Evolutionary conservation across 2,113 vertebrate genomes (phyloP).

Genomic region (Macquaria ambigua): DNA sequence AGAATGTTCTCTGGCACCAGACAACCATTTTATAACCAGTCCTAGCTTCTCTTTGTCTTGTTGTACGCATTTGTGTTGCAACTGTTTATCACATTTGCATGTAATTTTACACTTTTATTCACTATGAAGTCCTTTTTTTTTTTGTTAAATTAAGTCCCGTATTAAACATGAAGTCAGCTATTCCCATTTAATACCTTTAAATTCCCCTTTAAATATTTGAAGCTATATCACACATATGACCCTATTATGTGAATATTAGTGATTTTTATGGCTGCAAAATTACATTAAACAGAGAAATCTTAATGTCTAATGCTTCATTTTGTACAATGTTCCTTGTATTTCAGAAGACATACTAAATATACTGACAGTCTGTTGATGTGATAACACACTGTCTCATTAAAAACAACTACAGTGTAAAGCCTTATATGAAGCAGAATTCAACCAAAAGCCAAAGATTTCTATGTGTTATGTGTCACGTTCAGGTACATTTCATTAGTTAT

Average conservation of each 20-base stretch:
- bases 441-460: not conserved
- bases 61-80: constrained; percentile 20
- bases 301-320: not conserved
- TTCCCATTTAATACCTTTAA: not conserved
- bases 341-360: not conserved
- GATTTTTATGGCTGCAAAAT: not conserved
- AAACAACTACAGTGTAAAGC: not conserved
- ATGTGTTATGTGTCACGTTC: not conserved
- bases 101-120: not conserved
- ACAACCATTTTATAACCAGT: constrained; percentile 38
- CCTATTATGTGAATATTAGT: not conserved
- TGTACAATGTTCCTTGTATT: not conserved
- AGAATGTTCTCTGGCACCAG: constrained; percentile 57
- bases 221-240: not conserved
- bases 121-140: not conserved
- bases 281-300: not conserved
- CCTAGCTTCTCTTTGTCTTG: constrained; percentile 9
- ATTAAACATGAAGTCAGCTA: not conserved
- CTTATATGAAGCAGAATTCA: not conserved
- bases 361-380: not conserved
- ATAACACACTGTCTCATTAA: not conserved
- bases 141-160: not conserved
- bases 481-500: not conserved
- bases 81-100: constrained; percentile 5
- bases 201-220: not conserved